Evolutionary conservation across 1,140 invertebrate species (phyloP).

Genomic region (Lerema accius): DNA sequence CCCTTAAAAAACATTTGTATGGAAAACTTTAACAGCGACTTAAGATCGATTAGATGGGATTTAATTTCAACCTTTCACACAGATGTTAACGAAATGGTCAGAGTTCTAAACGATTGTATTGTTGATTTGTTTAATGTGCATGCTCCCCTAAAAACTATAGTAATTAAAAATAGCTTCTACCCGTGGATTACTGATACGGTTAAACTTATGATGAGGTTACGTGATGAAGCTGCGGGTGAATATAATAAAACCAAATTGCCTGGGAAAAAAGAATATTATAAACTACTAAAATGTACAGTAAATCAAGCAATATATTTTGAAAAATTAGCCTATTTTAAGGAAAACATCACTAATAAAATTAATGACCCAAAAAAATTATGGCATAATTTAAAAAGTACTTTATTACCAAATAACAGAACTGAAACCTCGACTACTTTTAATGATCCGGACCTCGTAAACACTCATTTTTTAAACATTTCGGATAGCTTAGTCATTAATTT

Average conservation of each 20-base stretch:
- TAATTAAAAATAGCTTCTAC: neutral
- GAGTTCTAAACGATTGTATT: neutral
- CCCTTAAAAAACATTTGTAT: neutral
- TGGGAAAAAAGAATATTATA: slow-evolving; percentile 36
- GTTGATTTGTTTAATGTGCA: neutral
- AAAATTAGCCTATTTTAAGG: slow-evolving; percentile 41
- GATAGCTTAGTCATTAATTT: neutral
- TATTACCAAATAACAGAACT: slow-evolving; percentile 21
- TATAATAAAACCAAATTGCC: slow-evolving; percentile 13
- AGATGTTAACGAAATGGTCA: neutral
- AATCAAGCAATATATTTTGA: slow-evolving; percentile 25
- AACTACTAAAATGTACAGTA: slow-evolving; percentile 31
- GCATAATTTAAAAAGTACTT: slow-evolving; percentile 10
- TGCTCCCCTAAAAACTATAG: neutral
- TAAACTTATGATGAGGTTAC: slow-evolving; percentile 40
- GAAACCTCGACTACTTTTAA: slow-evolving; percentile 20
- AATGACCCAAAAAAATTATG: slow-evolving; percentile 30
- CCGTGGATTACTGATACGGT: slow-evolving; percentile 38
- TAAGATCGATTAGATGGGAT: slow-evolving; percentile 1
- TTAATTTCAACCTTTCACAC: neutral
- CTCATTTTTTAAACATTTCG: slow-evolving; percentile 30
- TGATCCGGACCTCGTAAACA: slow-evolving; percentile 36
- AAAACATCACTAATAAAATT: slow-evolving; percentile 37
- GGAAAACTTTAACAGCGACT: neutral
- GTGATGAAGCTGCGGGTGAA: slow-evolving; percentile 30